phyloP scores from a whole-genome alignment of 2,113 vertebrate genomes.

The Syngnathoides biaculeatus region DNA sequence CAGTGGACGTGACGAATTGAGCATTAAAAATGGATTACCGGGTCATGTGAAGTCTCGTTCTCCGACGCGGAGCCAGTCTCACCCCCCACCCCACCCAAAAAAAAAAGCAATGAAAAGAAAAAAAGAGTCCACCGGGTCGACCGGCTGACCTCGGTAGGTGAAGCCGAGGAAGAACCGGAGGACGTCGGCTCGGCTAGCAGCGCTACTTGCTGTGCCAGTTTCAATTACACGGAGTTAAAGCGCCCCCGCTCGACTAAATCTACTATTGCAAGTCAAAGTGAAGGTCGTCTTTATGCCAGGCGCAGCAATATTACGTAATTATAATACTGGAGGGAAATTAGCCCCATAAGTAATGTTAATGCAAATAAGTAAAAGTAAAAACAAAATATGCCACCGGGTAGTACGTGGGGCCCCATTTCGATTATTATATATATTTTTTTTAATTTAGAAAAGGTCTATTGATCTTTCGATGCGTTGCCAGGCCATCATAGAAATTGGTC shows the following conservation, averaged over 20 bases:
- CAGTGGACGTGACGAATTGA: not conserved
- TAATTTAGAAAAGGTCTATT: too few species aligned
- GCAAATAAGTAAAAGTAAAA: too few species aligned
- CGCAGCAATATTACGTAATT: not conserved
- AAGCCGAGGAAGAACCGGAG: constrained; percentile 31
- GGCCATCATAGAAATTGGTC: too few species aligned
- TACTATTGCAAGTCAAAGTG: constrained; percentile 7
- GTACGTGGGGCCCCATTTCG: too few species aligned
- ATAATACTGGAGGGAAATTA: not conserved
- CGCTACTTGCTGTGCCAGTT: not conserved
- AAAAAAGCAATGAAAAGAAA: not conserved
- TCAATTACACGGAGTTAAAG: not conserved
- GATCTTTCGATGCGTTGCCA: too few species aligned
- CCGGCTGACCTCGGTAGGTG: constrained; percentile 39
- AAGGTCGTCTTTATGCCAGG: not conserved
- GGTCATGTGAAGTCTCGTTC: not conserved
- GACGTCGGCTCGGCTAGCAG: constrained; percentile 22
- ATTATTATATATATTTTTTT: too few species aligned
- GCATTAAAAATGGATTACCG: not conserved
- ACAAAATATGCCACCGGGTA: too few species aligned
- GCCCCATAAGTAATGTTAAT: too few species aligned
- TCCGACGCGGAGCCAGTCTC: not conserved
- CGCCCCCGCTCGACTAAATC: not conserved
- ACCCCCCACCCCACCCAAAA: not conserved
- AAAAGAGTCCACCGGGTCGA: not conserved